These are phyloP conservation scores for Tetrapedia diversipes DNA, from an alignment of 2,888 invertebrate species.

Conservation along the genomic window DNA sequence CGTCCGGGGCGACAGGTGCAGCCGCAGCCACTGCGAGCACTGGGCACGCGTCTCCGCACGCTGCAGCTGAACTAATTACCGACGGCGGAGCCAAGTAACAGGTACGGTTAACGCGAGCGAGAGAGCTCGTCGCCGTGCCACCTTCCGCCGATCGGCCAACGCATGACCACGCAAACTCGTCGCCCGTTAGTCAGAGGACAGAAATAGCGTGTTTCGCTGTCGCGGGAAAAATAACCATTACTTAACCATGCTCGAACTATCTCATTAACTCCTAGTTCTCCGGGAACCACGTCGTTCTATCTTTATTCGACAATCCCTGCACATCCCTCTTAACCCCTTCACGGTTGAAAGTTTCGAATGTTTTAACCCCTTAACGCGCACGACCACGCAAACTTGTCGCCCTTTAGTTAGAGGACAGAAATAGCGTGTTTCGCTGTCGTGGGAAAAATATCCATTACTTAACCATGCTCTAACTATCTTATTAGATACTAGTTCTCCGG, in stretches of 20 bases:
- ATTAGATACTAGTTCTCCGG: too few relatives aligned
- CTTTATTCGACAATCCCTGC: too few relatives aligned
- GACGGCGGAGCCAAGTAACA: slow-evolving; percentile 56
- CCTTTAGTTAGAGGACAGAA: not conserved
- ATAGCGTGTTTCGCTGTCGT: not conserved
- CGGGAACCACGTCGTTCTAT: too few relatives aligned
- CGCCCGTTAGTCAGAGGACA: not conserved
- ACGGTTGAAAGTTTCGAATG: too few relatives aligned
- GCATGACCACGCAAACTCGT: slow-evolving; percentile 2
- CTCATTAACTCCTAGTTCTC: too few relatives aligned
- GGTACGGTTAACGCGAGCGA: slow-evolving; percentile 44
- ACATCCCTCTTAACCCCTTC: too few relatives aligned
- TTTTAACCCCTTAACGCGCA: too few relatives aligned
- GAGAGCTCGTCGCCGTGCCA: slow-evolving; percentile 23
- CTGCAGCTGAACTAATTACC: slow-evolving; percentile 74
- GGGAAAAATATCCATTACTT: not conserved
- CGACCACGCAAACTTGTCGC: too few relatives aligned
- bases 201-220: slow-evolving; percentile 5
- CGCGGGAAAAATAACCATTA: not conserved
- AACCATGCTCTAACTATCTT: too few relatives aligned
- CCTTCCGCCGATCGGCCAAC: slow-evolving; percentile 7
- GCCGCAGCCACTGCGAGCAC: slow-evolving; percentile 58
- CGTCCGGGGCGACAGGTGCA: slow-evolving; percentile 74
- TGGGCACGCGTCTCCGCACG: slow-evolving; percentile 69
- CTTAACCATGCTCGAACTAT: too few relatives aligned